Conservation (phyloP, 2,113 vertebrate genomes). For the Hippolais icterina region DNA sequence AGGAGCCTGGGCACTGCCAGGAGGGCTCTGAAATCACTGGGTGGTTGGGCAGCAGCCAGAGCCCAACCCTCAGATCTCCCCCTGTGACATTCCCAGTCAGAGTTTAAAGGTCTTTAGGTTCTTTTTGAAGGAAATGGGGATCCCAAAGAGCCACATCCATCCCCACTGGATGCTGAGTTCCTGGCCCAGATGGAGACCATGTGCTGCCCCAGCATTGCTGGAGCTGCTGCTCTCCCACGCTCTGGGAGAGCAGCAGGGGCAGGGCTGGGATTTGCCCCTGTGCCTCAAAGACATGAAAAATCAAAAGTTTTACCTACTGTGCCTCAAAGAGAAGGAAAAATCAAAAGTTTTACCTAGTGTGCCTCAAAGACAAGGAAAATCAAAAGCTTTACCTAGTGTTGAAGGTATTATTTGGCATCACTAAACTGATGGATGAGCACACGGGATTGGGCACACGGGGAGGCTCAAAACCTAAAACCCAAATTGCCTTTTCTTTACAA, state of each 20-base stretch:
- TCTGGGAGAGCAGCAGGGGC: not conserved
- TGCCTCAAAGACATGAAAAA: not conserved
- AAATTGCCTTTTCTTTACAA: fast-evolving
- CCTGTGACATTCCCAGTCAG: not conserved
- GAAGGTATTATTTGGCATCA: not conserved
- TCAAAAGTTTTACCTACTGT: not conserved
- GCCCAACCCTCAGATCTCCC: not conserved
- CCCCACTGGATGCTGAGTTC: not conserved
- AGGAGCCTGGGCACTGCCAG: not conserved
- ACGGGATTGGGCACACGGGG: fast-evolving
- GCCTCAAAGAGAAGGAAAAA: too few species aligned
- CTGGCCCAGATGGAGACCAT: not conserved
- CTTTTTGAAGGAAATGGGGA: fast-evolving
- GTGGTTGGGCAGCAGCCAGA: not conserved
- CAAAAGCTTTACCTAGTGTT: not conserved
- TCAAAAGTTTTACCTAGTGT: not conserved
- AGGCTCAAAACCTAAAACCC: not conserved
- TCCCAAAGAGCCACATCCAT: fast-evolving
- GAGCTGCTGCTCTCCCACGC: not conserved
- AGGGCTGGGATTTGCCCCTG: not conserved
- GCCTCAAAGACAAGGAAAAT: not conserved
- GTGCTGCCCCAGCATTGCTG: not conserved
- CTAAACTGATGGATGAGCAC: not conserved
- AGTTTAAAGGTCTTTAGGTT: not conserved
- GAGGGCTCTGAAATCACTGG: not conserved